Evolutionary conservation across 2,888 invertebrate genomes (phyloP).

Genomic region (Synanthedon tipuliformis): DNA sequence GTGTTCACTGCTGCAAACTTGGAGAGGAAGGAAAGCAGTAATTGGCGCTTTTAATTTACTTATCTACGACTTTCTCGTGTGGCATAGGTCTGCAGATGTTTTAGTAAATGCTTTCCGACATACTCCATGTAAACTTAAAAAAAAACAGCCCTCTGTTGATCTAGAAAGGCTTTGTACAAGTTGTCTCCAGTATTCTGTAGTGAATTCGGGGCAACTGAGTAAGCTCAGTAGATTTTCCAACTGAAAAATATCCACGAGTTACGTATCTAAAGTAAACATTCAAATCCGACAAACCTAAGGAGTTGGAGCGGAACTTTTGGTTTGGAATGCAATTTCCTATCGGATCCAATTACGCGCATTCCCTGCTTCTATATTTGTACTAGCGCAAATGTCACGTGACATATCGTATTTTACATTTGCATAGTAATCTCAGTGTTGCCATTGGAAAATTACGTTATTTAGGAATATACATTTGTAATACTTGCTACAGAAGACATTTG

Average conservation of each 20-base stretch:
- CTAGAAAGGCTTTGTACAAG: too few species aligned
- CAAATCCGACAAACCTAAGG: not conserved
- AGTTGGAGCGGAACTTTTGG: slow-evolving; percentile 26
- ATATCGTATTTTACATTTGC: not conserved
- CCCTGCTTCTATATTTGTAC: not conserved
- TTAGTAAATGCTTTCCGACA: too few species aligned
- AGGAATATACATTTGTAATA: too few species aligned
- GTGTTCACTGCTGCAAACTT: too few species aligned
- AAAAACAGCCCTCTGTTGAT: too few species aligned
- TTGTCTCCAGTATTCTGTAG: not conserved
- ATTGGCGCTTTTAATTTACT: too few species aligned
- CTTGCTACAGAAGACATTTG: too few species aligned
- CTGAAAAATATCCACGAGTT: not conserved
- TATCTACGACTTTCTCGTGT: too few species aligned
- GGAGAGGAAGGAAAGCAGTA: too few species aligned
- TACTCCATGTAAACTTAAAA: too few species aligned
- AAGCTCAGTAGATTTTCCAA: not conserved
- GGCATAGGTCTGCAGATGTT: too few species aligned
- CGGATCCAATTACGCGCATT: slow-evolving; percentile 3
- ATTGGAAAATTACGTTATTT: too few species aligned
- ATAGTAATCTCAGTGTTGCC: not conserved
- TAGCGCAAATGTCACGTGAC: not conserved
- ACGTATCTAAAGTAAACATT: not conserved
- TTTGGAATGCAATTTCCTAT: slow-evolving; percentile 45
- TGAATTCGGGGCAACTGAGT: not conserved